Percentiles rank a stretch among this genome's conserved stretches.
These are phyloP conservation scores for Myodes glareolus DNA, from an alignment of 2,113 vertebrate genomes.

Conservation along the genomic window DNA sequence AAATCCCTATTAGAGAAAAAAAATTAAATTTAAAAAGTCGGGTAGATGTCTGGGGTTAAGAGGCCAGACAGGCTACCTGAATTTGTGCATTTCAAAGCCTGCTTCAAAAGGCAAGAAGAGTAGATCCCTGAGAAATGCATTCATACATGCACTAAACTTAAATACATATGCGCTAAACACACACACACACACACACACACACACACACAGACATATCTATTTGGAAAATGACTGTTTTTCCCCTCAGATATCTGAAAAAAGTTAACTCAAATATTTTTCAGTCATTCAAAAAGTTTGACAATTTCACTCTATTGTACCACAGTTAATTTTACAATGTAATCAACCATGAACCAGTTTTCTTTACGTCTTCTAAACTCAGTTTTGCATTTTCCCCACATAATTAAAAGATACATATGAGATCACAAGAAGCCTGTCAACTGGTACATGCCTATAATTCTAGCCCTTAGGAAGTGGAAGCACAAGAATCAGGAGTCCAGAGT, in stretches of 20 bases:
- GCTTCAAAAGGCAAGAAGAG: not conserved
- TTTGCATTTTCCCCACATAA: conserved; percentile 8
- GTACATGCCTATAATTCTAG: not conserved
- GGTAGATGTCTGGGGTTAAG: not conserved
- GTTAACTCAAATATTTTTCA: conserved; percentile 3
- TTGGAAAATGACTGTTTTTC: not conserved
- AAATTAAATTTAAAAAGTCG: not conserved
- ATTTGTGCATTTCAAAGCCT: not conserved
- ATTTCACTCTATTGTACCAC: not conserved
- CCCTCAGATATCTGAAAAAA: not conserved
- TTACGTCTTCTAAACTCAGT: not conserved
- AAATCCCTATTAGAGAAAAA: not conserved
- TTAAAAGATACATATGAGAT: not conserved
- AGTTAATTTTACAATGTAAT: not conserved
- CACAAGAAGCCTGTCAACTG: not conserved
- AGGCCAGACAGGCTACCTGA: not conserved
- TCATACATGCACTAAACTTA: too few relatives aligned
- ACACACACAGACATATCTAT: not conserved
- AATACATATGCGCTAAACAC: not conserved
- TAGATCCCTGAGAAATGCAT: not conserved
- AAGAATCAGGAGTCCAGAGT: not conserved
- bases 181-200: not conserved
- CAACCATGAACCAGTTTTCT: conserved; percentile 4
- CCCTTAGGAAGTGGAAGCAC: not conserved
- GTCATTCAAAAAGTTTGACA: conserved; percentile 12